Evolutionary conservation across 1,140 invertebrate genomes (phyloP).

Genomic region (Leptinotarsa texana): DNA sequence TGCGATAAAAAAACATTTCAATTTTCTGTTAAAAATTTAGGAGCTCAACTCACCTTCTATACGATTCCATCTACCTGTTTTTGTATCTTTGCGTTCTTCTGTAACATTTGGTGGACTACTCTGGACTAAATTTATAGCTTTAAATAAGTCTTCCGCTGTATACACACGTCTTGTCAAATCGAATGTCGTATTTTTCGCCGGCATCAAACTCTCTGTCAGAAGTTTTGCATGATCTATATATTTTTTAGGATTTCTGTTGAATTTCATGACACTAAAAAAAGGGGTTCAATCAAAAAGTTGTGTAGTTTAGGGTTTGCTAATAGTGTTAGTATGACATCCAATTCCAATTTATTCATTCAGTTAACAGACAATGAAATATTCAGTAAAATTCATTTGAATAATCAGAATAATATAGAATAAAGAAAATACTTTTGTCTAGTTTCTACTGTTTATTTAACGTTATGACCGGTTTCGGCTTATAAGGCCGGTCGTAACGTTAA

Average conservation of each 20-base stretch:
- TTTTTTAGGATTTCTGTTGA: conserved; percentile 24
- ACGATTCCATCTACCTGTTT: conserved; percentile 30
- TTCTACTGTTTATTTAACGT: too few relatives aligned
- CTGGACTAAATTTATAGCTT: background rate
- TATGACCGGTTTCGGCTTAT: too few relatives aligned
- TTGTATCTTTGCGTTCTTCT: conserved; percentile 11
- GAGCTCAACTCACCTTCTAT: conserved; percentile 33
- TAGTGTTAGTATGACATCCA: too few relatives aligned
- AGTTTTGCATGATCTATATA: background rate
- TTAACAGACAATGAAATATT: too few relatives aligned
- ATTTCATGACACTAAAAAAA: conserved; percentile 34
- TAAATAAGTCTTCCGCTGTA: conserved; percentile 28
- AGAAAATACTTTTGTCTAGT: too few relatives aligned
- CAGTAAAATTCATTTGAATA: too few relatives aligned
- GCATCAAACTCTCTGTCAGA: background rate
- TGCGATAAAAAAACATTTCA: background rate
- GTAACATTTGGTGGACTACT: background rate
- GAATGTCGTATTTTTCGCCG: too few relatives aligned
- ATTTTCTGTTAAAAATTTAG: background rate
- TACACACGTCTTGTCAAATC: conserved; percentile 20
- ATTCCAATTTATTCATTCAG: too few relatives aligned
- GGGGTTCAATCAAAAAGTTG: background rate
- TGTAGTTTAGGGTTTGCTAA: too few relatives aligned
- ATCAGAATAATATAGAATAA: too few relatives aligned
- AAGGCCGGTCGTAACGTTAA: too few relatives aligned